phyloP scores from a whole-genome alignment of 2,888 invertebrate species.

The Cosmia pyralina region DNA sequence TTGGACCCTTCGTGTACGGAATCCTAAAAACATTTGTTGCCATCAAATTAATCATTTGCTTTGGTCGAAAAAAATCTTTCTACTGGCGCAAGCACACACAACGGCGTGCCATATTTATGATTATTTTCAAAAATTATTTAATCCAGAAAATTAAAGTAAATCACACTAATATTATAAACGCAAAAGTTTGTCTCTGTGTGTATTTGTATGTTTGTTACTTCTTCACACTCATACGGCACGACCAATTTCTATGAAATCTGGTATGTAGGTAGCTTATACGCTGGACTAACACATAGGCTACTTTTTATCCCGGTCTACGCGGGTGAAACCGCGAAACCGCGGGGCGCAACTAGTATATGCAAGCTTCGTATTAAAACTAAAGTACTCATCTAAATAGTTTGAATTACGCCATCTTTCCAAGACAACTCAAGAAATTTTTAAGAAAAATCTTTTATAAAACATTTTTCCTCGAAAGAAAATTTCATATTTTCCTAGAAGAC shows the following conservation, averaged over 20 bases:
- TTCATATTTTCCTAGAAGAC: not conserved
- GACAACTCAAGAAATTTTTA: not conserved
- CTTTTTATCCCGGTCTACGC: no score
- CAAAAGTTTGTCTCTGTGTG: no score
- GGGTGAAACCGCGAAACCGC: no score
- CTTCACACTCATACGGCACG: no score
- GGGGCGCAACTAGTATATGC: no score
- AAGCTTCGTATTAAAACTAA: slow-evolving; percentile 1
- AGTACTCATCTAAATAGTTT: slow-evolving; percentile 4
- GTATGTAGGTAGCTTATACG: no score
- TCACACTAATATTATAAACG: no score
- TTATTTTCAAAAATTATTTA: not conserved
- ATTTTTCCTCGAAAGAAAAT: not conserved
- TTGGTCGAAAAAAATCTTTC: not conserved
- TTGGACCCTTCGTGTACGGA: no score
- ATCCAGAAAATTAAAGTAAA: not conserved
- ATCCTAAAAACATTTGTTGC: not conserved
- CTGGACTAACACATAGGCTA: no score
- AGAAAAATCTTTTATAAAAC: slow-evolving; percentile 9
- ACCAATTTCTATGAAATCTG: no score
- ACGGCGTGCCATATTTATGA: not conserved
- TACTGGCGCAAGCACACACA: not conserved
- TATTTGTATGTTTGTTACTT: not conserved
- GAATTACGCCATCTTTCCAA: not conserved
- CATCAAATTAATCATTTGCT: not conserved